Evolutionary conservation across 2,797 vertebrate genomes (phyloP), one percentile per base, ranked within the genome.

Genomic region (Tarsius wallacei): DNA sequence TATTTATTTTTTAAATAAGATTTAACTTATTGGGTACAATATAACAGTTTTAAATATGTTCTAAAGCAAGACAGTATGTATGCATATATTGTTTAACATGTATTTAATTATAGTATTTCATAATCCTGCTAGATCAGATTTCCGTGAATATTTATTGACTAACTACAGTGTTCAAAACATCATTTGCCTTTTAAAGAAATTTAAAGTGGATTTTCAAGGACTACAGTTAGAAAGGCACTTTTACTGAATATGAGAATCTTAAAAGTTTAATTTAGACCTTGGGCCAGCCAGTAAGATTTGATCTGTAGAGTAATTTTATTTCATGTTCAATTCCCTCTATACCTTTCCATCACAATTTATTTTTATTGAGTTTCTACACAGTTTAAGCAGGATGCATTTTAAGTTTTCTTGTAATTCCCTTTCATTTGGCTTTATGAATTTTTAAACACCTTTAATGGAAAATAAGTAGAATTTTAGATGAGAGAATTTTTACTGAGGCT

Each of bases 21-120:
- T 93, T 93, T 91, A 88, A 74, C 61, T 96, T 87, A 70, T 91
- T 66, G 4, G 16, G 7, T 96, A 89, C 66, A 90, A 85, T n/a
- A 13, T 42, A 42, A 42, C 42, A 42, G 42, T 42, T 42, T 42
- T 42, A 5, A 42, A 42, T 3, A 42, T 42, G 42, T 42, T 42
- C 42, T 42, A 42, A 42, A 42, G 42, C 42, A 42, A 42, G 42
- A 5, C 12, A 81, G 33, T 49, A 81, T 14, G 4, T 91, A 33
- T 80, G 61, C 42, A 51, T 61, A 28, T 66, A 42, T 42, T 42
- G 42, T 42, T 42, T 42, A 42, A 42, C 3, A 42, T 42, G 42
- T 42, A 36, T 71, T 64, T 42, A 74, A 55, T 53, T 88, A 47
- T 85, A 71, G 15, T 42, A 42, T 42, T 87, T 66, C 7, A 77